A percentile compares a stretch with the other conserved stretches of the same genome.
Evolutionary conservation across 2,888 invertebrate genomes (phyloP).

Genomic region (Mesopsocus fuscifrons): DNA sequence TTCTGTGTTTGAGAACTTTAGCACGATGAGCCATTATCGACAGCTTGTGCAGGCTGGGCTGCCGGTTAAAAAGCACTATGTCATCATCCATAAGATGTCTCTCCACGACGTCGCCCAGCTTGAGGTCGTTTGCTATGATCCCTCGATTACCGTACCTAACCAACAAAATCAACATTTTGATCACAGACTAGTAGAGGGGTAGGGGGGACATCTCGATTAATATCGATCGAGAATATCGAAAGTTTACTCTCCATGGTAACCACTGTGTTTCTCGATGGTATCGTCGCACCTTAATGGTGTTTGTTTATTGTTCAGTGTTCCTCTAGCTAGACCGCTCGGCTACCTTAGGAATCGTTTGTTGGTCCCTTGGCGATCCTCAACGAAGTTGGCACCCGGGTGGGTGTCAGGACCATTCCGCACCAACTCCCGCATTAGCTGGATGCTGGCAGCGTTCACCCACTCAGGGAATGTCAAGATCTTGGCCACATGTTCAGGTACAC

Average conservation of each 20-base stretch:
- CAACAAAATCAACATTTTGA: no score
- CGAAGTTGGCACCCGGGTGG: slow-evolving; percentile 96
- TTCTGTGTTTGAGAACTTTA: slow-evolving; percentile 64
- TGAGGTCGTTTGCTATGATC: slow-evolving; percentile 75
- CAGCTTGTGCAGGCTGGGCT: slow-evolving; percentile 94
- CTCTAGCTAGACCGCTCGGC: no score
- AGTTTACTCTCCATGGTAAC: no score
- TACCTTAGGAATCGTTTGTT: slow-evolving; percentile 65
- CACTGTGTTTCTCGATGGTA: no score
- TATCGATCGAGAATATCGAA: no score
- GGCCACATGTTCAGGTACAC: slow-evolving; percentile 89
- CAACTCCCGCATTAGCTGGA: slow-evolving; percentile 57
- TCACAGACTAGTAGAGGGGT: no score
- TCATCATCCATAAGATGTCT: slow-evolving; percentile 87
- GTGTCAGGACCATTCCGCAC: slow-evolving; percentile 77
- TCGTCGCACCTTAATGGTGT: no score
- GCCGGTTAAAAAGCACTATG: slow-evolving; percentile 95
- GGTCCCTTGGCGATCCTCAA: slow-evolving; percentile 61
- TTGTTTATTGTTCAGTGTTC: no score
- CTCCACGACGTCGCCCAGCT: slow-evolving; percentile 87
- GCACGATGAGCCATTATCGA: slow-evolving; percentile 95
- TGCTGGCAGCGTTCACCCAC: slow-evolving; percentile 70
- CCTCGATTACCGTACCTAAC: slow-evolving; percentile 69
- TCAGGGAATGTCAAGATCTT: slow-evolving; percentile 94
- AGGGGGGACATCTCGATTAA: no score